These are phyloP conservation scores for Thaleichthys pacificus DNA, from an alignment of 2,797 vertebrate species.

Conservation along the genomic window DNA sequence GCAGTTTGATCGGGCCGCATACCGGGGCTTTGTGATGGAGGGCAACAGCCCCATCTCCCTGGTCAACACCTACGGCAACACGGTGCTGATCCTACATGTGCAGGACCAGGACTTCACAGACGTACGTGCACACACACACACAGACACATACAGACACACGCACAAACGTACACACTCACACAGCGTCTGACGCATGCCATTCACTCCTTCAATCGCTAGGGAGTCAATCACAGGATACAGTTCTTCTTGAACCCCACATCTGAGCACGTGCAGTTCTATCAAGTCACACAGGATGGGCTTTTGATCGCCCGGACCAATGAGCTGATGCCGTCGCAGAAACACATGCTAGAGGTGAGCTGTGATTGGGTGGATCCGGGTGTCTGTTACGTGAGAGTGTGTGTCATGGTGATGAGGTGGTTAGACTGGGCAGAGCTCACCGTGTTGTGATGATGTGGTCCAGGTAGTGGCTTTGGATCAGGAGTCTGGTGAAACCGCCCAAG, in stretches of 20 bases:
- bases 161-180: conserved; percentile 6
- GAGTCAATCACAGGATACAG: conserved; percentile 74
- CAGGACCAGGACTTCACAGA: conserved; percentile 77
- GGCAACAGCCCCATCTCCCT: conserved; percentile 62
- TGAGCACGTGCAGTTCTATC: conserved; percentile 73
- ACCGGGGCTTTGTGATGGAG: conserved; percentile 73
- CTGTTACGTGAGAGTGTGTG: neutral
- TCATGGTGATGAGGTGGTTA: neutral
- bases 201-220: conserved; percentile 49
- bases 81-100: conserved; percentile 69
- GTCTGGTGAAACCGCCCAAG: conserved; percentile 73
- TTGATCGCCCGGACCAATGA: conserved; percentile 67
- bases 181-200: neutral
- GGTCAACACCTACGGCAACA: conserved; percentile 75
- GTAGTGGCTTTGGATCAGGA: conserved; percentile 77
- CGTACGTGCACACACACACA: conserved; percentile 54
- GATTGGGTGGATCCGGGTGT: neutral
- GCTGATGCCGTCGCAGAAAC: conserved; percentile 67
- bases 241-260: conserved; percentile 65
- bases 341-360: conserved; percentile 71
- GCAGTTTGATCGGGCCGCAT: conserved; percentile 64
- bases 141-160: conserved; percentile 13
- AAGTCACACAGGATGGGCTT: conserved; percentile 73
- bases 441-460: conserved; percentile 55
- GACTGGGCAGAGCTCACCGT: neutral